Base-by-base conservation (phyloP, 1,140 invertebrate species). In the Psilanteris sp. region DNA sequence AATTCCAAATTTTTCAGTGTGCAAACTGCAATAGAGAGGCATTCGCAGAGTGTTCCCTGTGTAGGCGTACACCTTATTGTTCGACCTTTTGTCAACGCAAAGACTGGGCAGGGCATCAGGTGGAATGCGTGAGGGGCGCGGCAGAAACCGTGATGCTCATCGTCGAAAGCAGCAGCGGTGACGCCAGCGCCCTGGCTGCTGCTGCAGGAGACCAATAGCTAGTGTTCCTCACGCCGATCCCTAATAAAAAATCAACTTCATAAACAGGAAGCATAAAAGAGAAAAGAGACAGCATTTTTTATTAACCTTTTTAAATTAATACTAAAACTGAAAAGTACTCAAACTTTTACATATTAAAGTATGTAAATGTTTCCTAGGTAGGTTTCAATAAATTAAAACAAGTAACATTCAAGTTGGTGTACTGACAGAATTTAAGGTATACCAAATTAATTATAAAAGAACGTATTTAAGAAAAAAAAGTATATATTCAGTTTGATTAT, bases 21-120 rank as follows among this genome's bases (percentile, higher is more conserved):
- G 94, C 94, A 7, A 96, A 96, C 81, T 96, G 95, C 78, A 94
- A 96, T 85, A 89, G 94, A 54, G 94, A 96, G 82, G 94, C 95
- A 2, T 91, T 93, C 48, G 93, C 94, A 0, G 94, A 96, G 82
- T 96, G 95, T 85, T 96, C 94, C 0, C 84, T 96, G 16, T 96
- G 95, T 81, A 90, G 94, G 31, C 90, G 93, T 8, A 95, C 94
- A 1, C 94, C 94, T 18, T 96, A 96, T 78, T 96, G 95, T 83
- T 95, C 94, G 1, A 94, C 93, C 8, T 96, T 95, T 84, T 96
- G 95, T 84, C 95, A 96, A 85, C 90, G 93, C 37, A 96, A 96
- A 87, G 95, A 96, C 86, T 96, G 95, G 95, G 91, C 90, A 13
- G 90, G 92, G 14, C 95, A 96, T 86, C 94, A 96, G 83, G 93